phyloP scores from a whole-genome alignment of 2,113 vertebrate genomes.

The Amia ocellicauda region DNA sequence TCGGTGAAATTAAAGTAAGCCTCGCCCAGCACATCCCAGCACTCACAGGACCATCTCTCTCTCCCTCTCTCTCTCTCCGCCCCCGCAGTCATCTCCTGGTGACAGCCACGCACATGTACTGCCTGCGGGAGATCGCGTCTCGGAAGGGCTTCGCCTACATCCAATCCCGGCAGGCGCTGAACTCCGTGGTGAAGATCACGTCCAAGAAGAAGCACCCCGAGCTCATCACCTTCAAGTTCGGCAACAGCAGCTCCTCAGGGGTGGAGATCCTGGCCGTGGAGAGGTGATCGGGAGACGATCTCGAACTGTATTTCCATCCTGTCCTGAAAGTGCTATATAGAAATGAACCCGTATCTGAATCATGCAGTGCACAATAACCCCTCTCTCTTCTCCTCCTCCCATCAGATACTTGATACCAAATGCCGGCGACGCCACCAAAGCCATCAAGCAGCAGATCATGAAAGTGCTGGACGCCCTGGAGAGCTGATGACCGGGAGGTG shows the following conservation, averaged over 20 bases:
- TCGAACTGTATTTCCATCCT: not conserved
- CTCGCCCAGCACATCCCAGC: too few relatives aligned
- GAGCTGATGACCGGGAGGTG: conserved; percentile 71
- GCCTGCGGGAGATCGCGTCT: conserved; percentile 89
- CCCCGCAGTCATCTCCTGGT: conserved; percentile 82
- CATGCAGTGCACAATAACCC: not conserved
- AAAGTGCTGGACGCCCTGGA: conserved; percentile 96
- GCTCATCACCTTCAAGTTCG: conserved; percentile 97
- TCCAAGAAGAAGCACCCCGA: conserved; percentile 98
- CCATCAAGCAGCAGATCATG: conserved; percentile 99
- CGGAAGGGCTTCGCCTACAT: conserved; percentile 94
- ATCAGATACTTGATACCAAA: conserved; percentile 95
- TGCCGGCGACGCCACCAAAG: conserved; percentile 95
- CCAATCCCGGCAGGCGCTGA: conserved; percentile 92
- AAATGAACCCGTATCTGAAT: too few relatives aligned
- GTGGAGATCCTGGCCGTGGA: conserved; percentile 93
- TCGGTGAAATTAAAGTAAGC: too few relatives aligned
- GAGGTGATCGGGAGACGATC: conserved; percentile 61
- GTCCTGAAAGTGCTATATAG: too few relatives aligned
- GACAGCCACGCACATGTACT: conserved; percentile 98
- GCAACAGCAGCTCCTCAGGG: conserved; percentile 85
- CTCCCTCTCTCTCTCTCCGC: not conserved
- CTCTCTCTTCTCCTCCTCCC: conserved; percentile 9
- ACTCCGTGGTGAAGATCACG: conserved; percentile 96
- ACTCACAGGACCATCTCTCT: not conserved